phyloP scores from a whole-genome alignment of 2,113 vertebrate species.

The Neolamprologus variostigma region DNA sequence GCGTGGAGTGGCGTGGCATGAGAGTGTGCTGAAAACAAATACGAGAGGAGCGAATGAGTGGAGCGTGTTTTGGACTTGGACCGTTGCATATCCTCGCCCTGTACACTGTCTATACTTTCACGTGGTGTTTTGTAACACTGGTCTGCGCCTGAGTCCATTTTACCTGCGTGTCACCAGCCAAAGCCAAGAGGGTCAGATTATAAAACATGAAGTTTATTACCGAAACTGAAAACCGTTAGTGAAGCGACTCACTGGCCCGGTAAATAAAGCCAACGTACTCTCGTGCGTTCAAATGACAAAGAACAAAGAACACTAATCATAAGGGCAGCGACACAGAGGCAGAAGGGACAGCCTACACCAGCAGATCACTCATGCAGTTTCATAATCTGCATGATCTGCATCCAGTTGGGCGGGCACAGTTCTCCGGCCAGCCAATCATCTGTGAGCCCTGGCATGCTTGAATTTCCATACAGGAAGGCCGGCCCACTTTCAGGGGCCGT shows the following conservation, averaged over 20 bases:
- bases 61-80: neutral
- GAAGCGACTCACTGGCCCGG: neutral
- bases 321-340: neutral
- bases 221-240: fast-evolving
- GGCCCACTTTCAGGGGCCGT: neutral
- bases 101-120: neutral
- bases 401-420: neutral
- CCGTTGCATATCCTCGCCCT: neutral
- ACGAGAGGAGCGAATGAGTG: neutral
- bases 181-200: neutral
- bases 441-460: neutral
- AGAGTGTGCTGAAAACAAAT: neutral
- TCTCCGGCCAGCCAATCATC: neutral
- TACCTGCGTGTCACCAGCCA: fast-evolving
- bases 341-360: neutral
- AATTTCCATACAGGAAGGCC: neutral
- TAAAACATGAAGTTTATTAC: neutral
- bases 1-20: neutral
- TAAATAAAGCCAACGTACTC: neutral
- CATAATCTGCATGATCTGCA: neutral
- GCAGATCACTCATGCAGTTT: fast-evolving
- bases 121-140: neutral
- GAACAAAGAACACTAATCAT: neutral
- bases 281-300: neutral
- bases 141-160: neutral